Evolutionary conservation across 1,140 invertebrate species (phyloP).

Genomic region (Steinernema feltiae): DNA sequence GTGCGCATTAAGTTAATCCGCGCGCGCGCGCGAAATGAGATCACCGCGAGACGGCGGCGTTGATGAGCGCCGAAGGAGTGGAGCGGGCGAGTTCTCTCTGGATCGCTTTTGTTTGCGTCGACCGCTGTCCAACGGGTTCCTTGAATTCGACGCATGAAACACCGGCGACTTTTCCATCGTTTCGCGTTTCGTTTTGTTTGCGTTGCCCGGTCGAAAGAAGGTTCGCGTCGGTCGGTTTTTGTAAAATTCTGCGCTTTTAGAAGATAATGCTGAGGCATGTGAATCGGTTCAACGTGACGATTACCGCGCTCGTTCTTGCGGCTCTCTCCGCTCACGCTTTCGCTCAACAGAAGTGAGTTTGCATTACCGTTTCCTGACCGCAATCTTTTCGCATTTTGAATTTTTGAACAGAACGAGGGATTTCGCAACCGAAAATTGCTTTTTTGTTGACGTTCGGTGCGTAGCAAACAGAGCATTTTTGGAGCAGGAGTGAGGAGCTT

Average conservation of each 20-base stretch:
- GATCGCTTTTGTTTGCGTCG: conserved; percentile 13
- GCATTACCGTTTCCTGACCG: not conserved
- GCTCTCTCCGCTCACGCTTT: not conserved
- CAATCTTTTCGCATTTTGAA: not conserved
- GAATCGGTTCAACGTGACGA: not conserved
- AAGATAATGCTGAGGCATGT: conserved; percentile 3
- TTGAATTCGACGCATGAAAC: not conserved
- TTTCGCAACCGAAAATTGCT: not conserved
- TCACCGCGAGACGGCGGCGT: conserved; percentile 3
- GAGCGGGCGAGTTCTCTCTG: not conserved
- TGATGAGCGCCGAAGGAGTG: not conserved
- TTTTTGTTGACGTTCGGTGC: no score
- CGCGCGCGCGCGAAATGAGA: conserved; percentile 12
- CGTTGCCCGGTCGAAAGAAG: no score
- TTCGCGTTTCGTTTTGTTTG: no score
- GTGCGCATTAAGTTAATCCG: conserved; percentile 11
- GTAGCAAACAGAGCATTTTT: no score
- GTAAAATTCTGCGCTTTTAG: not conserved
- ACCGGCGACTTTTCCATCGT: not conserved
- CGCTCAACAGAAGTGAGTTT: conserved; percentile 8
- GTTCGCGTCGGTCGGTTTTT: no score
- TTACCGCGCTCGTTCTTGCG: not conserved
- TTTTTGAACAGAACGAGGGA: not conserved
- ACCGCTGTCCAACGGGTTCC: conserved; percentile 2
- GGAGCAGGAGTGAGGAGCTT: no score